A percentile compares a stretch with the other conserved stretches of the same genome.
Conservation (phyloP, 2,797 vertebrate genomes). For the Galagoides demidoff region DNA sequence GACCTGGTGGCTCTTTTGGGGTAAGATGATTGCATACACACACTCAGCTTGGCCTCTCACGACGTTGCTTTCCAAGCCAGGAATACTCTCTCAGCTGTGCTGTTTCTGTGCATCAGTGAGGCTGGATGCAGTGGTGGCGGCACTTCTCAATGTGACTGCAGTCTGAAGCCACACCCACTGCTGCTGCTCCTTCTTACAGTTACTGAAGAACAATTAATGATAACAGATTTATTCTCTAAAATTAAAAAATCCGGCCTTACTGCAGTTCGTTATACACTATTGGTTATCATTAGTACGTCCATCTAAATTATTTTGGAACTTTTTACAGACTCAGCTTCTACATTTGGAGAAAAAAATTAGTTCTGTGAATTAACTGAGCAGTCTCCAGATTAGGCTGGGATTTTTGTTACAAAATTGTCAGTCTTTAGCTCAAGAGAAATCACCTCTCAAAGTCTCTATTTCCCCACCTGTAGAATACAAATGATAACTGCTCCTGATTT, state of each 20-base stretch:
- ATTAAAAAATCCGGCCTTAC: background rate
- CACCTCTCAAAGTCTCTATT: background rate
- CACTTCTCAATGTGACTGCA: background rate
- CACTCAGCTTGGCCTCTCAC: background rate
- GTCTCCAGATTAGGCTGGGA: background rate
- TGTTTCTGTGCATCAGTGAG: background rate
- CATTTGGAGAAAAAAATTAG: background rate
- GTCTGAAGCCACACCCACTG: background rate
- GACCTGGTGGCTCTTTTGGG: background rate
- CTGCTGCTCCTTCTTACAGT: background rate
- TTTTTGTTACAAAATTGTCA: background rate
- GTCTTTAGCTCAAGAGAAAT: background rate
- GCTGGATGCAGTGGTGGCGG: background rate
- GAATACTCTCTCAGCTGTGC: rapidly evolving
- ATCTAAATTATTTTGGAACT: background rate
- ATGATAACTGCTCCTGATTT: background rate
- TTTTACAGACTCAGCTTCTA: background rate
- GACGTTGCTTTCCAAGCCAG: background rate
- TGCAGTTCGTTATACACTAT: background rate
- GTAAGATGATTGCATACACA: background rate
- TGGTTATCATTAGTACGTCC: background rate
- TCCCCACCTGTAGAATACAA: background rate
- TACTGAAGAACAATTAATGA: background rate
- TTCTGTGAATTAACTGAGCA: background rate
- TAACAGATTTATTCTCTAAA: background rate